phyloP scores from a whole-genome alignment of 92 coral and sea anemone species.

The Actinostola sp. region DNA sequence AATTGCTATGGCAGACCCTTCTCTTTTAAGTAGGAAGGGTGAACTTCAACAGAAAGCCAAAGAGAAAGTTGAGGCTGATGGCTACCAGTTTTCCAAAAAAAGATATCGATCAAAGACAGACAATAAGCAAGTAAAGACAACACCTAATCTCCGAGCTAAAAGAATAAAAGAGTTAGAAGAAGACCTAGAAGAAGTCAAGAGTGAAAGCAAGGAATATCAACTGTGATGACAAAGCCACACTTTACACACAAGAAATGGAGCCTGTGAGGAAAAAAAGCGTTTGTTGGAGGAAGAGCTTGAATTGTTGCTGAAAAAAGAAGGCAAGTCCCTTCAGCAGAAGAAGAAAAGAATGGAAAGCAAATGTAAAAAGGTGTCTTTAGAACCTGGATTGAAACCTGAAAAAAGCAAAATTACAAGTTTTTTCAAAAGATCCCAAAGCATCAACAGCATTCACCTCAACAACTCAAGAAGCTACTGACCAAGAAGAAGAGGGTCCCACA shows the following conservation, averaged over 20 bases:
- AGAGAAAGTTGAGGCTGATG: slow-evolving; percentile 20
- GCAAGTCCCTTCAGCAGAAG: no score
- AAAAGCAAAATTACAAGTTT: no score
- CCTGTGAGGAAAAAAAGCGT: slow-evolving; percentile 5
- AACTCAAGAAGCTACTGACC: no score
- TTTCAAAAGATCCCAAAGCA: no score
- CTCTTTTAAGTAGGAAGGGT: slow-evolving; percentile 5
- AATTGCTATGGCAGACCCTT: slow-evolving; percentile 17
- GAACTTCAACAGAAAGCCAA: slow-evolving; percentile 17
- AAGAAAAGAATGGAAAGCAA: no score
- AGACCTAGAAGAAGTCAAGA: slow-evolving; percentile 24
- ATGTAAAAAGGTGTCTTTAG: no score
- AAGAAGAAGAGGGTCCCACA: no score
- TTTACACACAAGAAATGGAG: background rate
- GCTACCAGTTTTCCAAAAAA: slow-evolving; percentile 19
- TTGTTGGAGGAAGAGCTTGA: no score
- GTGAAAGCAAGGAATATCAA: slow-evolving; percentile 16
- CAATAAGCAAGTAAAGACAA: slow-evolving; percentile 4
- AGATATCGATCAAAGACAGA: slow-evolving; percentile 17
- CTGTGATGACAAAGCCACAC: slow-evolving; percentile 7
- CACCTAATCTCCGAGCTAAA: slow-evolving; percentile 18
- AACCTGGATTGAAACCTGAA: no score
- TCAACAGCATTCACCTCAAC: no score
- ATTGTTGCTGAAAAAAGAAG: no score
- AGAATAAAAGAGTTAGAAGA: slow-evolving; percentile 10